These are phyloP conservation scores for Cyrtorhinus lividipennis DNA, from an alignment of 1,140 invertebrate species.

Conservation along the genomic window DNA sequence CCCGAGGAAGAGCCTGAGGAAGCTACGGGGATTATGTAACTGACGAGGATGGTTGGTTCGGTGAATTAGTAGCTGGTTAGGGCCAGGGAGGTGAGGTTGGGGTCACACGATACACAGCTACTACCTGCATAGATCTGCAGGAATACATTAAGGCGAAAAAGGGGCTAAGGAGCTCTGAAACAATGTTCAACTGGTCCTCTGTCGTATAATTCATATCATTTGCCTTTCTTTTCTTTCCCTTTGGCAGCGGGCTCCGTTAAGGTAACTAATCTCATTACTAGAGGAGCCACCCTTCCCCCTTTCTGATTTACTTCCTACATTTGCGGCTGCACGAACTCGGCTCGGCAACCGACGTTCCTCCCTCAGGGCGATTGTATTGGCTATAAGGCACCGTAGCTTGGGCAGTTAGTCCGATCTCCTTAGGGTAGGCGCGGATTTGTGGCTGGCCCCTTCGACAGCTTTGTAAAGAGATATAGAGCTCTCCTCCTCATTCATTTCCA, in stretches of 20 bases:
- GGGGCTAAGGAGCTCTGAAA: not conserved
- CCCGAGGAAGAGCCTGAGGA: not conserved
- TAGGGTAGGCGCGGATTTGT: not conserved
- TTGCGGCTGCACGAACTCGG: not conserved
- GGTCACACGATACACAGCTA: not conserved
- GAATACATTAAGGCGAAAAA: not conserved
- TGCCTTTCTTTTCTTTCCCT: not conserved
- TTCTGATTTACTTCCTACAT: slow-evolving; percentile 3
- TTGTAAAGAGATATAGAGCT: not conserved
- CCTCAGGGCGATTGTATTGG: not conserved
- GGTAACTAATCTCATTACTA: not conserved
- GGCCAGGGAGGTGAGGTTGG: not conserved
- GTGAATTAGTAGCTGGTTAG: slow-evolving; percentile 7
- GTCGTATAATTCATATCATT: not conserved
- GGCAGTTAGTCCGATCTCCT: not conserved
- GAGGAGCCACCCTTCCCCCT: not conserved
- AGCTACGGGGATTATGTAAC: not conserved
- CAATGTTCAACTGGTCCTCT: not conserved
- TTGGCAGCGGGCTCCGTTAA: not conserved
- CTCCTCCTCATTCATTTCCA: not conserved
- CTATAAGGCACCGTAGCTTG: not conserved
- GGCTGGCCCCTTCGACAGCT: not conserved
- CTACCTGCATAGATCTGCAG: not conserved
- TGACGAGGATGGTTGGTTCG: slow-evolving; percentile 1
- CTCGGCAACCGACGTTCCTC: not conserved